A percentile compares a stretch with the other conserved stretches of the same genome.
These are phyloP conservation scores for Rhopilema esculentum DNA, from an alignment of 30 jellyfish, hydroid and myxozoan genomes.

Conservation along the genomic window DNA sequence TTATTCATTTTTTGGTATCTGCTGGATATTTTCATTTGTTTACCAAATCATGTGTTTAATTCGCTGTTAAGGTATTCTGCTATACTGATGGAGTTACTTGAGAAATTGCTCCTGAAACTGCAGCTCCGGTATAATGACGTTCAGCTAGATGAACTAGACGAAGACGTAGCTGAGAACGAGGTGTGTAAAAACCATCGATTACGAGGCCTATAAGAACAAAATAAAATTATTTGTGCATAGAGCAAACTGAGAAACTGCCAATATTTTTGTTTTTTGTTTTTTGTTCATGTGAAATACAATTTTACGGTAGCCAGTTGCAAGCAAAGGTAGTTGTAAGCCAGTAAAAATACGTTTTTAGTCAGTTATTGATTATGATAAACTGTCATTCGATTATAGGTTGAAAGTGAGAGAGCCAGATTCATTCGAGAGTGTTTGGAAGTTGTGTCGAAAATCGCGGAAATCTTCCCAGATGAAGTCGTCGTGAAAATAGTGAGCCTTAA, in stretches of 20 bases:
- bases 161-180: conserved; percentile 72
- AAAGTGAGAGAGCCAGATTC: conserved; percentile 78
- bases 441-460: conserved; percentile 74
- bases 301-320: too few species aligned
- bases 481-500: conserved; percentile 62
- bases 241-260: too few species aligned
- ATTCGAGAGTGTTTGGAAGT: conserved; percentile 73
- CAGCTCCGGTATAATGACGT: conserved; percentile 71
- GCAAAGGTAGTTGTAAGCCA: too few species aligned
- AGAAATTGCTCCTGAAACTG: conserved; percentile 56
- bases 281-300: too few species aligned
- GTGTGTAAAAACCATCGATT: not conserved
- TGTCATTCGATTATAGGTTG: conserved; percentile 78
- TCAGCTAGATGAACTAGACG: conserved; percentile 83
- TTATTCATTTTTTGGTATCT: too few species aligned
- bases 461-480: conserved; percentile 78
- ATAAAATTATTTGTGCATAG: too few species aligned
- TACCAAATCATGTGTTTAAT: not conserved
- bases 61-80: conserved; percentile 62
- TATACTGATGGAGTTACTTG: conserved; percentile 69
- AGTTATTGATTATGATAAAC: too few species aligned
- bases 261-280: too few species aligned
- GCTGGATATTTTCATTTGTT: not conserved
- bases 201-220: too few species aligned
- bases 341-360: too few species aligned